Conservation (phyloP, 2,888 invertebrate species). For the Epirrhoe tristata region DNA sequence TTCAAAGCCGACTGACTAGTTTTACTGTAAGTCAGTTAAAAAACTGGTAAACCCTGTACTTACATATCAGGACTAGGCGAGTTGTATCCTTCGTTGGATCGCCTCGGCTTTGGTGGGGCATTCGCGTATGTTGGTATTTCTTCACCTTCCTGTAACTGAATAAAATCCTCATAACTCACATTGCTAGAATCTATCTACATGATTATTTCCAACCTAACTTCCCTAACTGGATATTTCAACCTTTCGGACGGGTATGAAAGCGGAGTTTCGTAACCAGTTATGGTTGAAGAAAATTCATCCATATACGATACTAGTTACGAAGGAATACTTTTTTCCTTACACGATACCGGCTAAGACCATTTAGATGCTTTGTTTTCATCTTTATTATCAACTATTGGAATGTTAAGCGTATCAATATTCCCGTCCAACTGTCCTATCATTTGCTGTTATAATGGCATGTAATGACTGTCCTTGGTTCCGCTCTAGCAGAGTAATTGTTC, state of each 20-base stretch:
- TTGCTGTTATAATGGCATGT: conserved; percentile 67
- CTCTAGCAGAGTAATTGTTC: conserved; percentile 73
- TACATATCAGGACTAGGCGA: conserved; percentile 90
- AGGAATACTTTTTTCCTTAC: no score
- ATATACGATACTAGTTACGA: no score
- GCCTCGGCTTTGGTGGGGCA: conserved; percentile 94
- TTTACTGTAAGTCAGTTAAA: conserved; percentile 1
- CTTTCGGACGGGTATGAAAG: no score
- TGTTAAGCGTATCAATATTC: conserved; percentile 34
- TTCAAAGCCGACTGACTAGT: neutral
- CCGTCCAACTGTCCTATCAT: conserved; percentile 40
- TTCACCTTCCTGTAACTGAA: conserved; percentile 65
- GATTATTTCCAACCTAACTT: no score
- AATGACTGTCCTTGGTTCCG: conserved; percentile 80
- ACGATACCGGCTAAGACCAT: neutral
- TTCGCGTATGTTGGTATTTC: conserved; percentile 91
- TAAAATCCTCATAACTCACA: neutral
- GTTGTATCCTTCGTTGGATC: conserved; percentile 91
- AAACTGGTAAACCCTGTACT: conserved; percentile 43
- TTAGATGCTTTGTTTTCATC: neutral
- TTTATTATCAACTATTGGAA: neutral
- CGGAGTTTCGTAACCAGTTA: no score
- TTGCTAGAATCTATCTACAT: neutral
- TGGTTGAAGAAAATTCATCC: no score
- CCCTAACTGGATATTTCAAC: no score